Base-by-base conservation (phyloP, 2,888 invertebrate genomes). In the Nomada ferruginata region DNA sequence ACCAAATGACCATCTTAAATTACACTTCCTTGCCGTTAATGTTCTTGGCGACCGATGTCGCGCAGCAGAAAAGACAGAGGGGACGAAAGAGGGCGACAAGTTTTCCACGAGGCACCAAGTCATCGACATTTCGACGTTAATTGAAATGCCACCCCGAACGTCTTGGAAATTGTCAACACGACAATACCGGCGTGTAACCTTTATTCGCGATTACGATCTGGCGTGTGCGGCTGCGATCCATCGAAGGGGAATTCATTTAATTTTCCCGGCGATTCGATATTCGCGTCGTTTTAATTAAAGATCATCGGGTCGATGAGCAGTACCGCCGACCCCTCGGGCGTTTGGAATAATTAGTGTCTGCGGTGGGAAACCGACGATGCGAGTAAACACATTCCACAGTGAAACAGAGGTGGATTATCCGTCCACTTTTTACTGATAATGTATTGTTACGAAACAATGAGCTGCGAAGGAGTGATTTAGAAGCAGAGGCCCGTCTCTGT, bases 381-480 rank as follows among this genome's bases (percentile, higher is more conserved):
- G 83, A 82, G 20, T 72, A 69, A 71, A 75, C 66, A 61, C 74
- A 83, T 83, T 83, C 79, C 75, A 18, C 15, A 53, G 59, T 47
- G 50, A 42, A 42, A 29, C 29, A 52, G 55, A 52, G 47, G 63
- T 52, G 76, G 52, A 79, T 75, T 66, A 60, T 52, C 52, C 60
- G 50, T 44, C 11, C 9, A 59, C n/a, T 69, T 82, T 83, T 57
- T 83, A 53, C 75, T 23, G 70, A 72, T 83, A 83, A 76, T 61
- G 69, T n/a, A 83, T 83, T 76, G 76, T 79, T 44, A 36, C 26
- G 69, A 72, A 79, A 84, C 83, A 84, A 84, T 84, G 83, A 83
- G 52, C 71, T 75, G 83, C 78, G 83, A 83, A 69, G 79, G 83
- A 84, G 83, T 84, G 83, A 84, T 84, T 84, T 83, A 84, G 76